Conservation (phyloP, 2,888 invertebrate genomes). For the Ditula angustiorana region DNA sequence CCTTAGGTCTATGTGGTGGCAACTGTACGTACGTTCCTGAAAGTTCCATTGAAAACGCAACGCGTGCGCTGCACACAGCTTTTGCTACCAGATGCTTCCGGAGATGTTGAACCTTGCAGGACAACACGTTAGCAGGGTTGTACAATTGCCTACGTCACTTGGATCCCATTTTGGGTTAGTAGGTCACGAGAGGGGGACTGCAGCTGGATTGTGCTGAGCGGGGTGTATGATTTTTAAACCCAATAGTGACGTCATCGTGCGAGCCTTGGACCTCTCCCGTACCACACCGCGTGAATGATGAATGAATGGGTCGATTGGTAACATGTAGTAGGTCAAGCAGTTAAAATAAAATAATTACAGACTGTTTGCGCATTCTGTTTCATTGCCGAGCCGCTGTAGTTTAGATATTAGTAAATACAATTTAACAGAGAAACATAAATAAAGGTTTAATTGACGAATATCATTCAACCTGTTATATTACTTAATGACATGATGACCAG, state of each 20-base stretch:
- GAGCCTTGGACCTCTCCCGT: conserved; percentile 64
- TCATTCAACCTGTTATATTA: no score
- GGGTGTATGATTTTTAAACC: conserved; percentile 71
- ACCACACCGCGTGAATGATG: conserved; percentile 69
- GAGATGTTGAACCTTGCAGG: conserved; percentile 37
- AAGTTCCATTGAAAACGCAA: conserved; percentile 77
- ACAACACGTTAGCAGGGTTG: conserved; percentile 59
- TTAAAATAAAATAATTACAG: conserved; percentile 8
- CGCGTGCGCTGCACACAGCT: conserved; percentile 53
- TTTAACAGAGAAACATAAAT: no score
- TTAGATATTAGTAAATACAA: background rate
- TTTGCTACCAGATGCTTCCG: conserved; percentile 49
- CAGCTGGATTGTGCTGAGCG: conserved; percentile 64
- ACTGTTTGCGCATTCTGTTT: background rate
- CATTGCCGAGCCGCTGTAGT: background rate
- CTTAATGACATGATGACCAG: no score
- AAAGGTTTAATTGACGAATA: no score
- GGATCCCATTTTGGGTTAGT: conserved; percentile 78
- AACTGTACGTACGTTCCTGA: conserved; percentile 54
- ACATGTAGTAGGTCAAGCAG: conserved; percentile 47
- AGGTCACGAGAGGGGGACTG: conserved; percentile 78
- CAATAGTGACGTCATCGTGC: conserved; percentile 73
- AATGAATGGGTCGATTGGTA: conserved; percentile 74
- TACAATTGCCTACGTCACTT: conserved; percentile 77
- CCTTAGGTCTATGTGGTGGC: conserved; percentile 45